Evolutionary conservation across 2,113 vertebrate genomes (phyloP), one percentile per base, ranked within the genome.

Genomic region (Mobula hypostoma): DNA sequence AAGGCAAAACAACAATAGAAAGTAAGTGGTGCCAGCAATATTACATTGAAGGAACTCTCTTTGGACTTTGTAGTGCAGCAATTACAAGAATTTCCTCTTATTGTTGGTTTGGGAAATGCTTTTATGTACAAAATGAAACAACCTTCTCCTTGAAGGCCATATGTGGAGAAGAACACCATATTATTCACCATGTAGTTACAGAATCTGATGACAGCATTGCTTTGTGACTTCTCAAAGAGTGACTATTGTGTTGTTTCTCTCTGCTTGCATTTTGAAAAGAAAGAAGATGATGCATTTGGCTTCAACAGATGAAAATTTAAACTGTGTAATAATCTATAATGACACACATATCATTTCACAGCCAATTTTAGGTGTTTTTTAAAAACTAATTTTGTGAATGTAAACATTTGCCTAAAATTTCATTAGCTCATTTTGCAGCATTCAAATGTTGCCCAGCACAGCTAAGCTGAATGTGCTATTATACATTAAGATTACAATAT

Each of bases 51-150:
- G 61, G 61, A 68, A 90, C 14, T 90, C 63, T 90, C 27, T n/a
- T 68, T 90, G 11, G 61, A 32, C 61, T 17, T 66, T 68, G 87
- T 29, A 90, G 58, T 66, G 5, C 68, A 17, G 56, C 29, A 90
- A 63, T 32, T 90, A 29, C 61, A 66, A 66, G 66, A 90, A 90
- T 90, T 90, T 90, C 87, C 87, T n/a, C n/a, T 90, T 90, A 90
- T 90, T 63, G 63, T 36, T 90, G 80, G 48, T 83, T 83, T 58
- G 48, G 80, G 48, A 83, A 83, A 58, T 58, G 80, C 61, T 90
- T 92, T 92, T 40, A 92, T 40, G 21, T 48, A 92, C 90, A 92
- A 92, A 90, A 72, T 36, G 32, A 72, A 72, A 72, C n/a, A 36
- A 92, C 27, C 32, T 92, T 72, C 66, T 24, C 90, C 36, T 40